Conservation (phyloP, 37 sponge, comb jelly and placozoan genomes). For the Beroe forskalii region DNA sequence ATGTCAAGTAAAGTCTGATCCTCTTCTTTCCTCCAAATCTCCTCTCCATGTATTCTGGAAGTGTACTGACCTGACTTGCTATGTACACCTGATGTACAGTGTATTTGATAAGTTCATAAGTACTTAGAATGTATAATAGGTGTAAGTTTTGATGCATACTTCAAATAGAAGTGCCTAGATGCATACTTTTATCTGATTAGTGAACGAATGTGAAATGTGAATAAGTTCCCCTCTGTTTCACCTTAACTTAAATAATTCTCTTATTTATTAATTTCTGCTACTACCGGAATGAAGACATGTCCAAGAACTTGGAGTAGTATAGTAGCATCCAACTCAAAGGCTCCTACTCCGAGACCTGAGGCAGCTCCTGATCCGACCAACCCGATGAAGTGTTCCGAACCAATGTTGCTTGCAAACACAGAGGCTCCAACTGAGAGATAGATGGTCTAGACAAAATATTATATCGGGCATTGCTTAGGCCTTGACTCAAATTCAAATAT, state of each 20-base stretch:
- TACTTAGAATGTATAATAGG: too few relatives aligned
- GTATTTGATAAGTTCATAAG: too few relatives aligned
- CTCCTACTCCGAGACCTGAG: conserved; percentile 65
- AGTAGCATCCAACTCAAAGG: conserved; percentile 66
- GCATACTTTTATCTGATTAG: too few relatives aligned
- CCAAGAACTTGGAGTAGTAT: conserved; percentile 28
- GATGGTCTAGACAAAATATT: background rate
- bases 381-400: conserved; percentile 70
- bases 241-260: too few relatives aligned
- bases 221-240: too few relatives aligned
- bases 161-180: too few relatives aligned
- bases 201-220: too few relatives aligned
- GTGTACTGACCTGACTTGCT: conserved; percentile 66
- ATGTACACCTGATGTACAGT: conserved; percentile 19
- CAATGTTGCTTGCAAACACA: conserved; percentile 72
- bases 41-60: conserved; percentile 69
- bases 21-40: conserved; percentile 65
- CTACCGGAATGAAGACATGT: conserved; percentile 60
- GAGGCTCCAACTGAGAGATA: conserved; percentile 65
- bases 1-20: conserved; percentile 66
- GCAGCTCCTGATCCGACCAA: conserved; percentile 69
- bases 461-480: too few relatives aligned
- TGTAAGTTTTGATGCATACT: too few relatives aligned
- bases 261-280: too few relatives aligned
- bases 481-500: too few relatives aligned